Percentiles rank a stretch among this genome's conserved stretches.
These are phyloP conservation scores for Lordiphosa mommai DNA, from an alignment of 1,140 invertebrate species.

Conservation along the genomic window DNA sequence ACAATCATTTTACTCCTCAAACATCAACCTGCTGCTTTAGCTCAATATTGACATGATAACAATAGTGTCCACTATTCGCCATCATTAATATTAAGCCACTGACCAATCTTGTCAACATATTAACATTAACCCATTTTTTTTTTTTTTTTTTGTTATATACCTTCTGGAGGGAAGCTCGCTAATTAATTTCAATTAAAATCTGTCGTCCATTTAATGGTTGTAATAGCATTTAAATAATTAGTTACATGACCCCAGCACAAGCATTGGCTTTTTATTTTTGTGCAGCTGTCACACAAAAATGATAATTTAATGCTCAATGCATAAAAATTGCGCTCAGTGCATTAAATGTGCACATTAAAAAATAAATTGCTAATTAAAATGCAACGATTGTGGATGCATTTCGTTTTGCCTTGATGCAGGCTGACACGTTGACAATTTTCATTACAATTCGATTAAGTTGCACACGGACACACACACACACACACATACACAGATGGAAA, in stretches of 20 bases:
- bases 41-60: no score
- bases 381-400: conserved; percentile 24
- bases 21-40: no score
- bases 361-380: conserved; percentile 66
- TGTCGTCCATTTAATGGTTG: conserved; percentile 43
- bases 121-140: conserved; percentile 27
- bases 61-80: no score
- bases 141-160: neutral
- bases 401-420: conserved; percentile 18
- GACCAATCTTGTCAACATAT: conserved; percentile 18
- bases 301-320: conserved; percentile 47
- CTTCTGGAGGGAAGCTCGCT: conserved; percentile 32
- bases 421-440: conserved; percentile 56
- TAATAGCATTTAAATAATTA: conserved; percentile 72
- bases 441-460: conserved; percentile 69
- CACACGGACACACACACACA: conserved; percentile 10
- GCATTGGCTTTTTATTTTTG: conserved; percentile 16
- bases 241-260: conserved; percentile 40
- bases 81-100: conserved; percentile 18
- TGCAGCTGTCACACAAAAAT: conserved; percentile 10
- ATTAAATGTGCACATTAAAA: conserved; percentile 51
- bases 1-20: no score
- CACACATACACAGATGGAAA: conserved; percentile 17
- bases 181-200: conserved; percentile 70
- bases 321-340: conserved; percentile 41